These are phyloP conservation scores for Mycalesis mineus DNA, from an alignment of 2,888 invertebrate genomes.

Conservation along the genomic window DNA sequence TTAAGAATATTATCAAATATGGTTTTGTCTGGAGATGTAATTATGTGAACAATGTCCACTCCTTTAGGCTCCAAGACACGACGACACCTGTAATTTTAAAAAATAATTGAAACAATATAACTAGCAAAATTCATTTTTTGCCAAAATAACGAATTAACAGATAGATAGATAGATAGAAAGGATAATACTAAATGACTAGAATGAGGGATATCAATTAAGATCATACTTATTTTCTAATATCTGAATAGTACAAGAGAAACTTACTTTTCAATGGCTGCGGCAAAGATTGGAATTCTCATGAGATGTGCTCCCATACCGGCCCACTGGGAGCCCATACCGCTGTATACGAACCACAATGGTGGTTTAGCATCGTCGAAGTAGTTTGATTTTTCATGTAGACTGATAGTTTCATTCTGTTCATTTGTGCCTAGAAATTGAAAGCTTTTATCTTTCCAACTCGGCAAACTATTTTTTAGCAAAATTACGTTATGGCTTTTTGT, in stretches of 20 bases:
- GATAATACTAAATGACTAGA: background rate
- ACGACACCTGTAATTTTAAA: conserved; percentile 61
- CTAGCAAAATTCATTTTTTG: background rate
- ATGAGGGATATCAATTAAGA: no score
- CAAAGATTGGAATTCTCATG: conserved; percentile 80
- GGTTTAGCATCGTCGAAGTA: conserved; percentile 51
- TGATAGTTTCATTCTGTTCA: conserved; percentile 41
- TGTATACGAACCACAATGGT: conserved; percentile 84
- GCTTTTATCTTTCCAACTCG: no score
- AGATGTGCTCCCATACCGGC: conserved; percentile 81
- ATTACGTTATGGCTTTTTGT: no score
- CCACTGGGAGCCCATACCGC: conserved; percentile 87
- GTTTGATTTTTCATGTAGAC: conserved; percentile 40
- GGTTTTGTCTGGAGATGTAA: conserved; percentile 79
- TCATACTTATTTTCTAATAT: background rate
- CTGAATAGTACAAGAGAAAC: background rate
- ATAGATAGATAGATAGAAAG: background rate
- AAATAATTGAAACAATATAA: background rate
- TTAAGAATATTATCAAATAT: conserved; percentile 79
- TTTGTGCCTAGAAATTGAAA: conserved; percentile 39
- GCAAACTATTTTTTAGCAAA: no score
- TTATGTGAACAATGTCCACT: conserved; percentile 81
- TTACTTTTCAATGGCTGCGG: conserved; percentile 69
- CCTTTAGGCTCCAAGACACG: no score
- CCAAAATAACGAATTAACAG: background rate